These are phyloP conservation scores for Orientallactaga bullata DNA, from an alignment of 2,113 vertebrate species.

Conservation along the genomic window DNA sequence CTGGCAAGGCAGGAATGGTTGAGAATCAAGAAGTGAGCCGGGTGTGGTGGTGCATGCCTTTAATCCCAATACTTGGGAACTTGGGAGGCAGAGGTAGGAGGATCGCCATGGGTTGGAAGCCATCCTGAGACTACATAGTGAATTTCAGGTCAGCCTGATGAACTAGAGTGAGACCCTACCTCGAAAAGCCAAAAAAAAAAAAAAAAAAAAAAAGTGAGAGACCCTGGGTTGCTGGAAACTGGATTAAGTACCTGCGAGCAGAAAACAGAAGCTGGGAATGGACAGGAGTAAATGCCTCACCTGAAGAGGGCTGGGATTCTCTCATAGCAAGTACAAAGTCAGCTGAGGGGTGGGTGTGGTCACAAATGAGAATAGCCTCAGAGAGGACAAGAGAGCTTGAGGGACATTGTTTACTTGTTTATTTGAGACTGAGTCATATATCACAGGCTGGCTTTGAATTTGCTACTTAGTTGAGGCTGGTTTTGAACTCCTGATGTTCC, in stretches of 20 bases:
- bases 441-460: not conserved
- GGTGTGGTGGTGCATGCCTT: too few relatives aligned
- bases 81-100: too few relatives aligned
- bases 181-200: too few relatives aligned
- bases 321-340: not conserved
- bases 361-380: not conserved
- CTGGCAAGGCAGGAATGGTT: not conserved
- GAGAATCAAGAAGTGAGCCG: not conserved
- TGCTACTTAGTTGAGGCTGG: not conserved
- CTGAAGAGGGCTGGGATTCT: not conserved
- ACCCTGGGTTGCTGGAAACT: not conserved
- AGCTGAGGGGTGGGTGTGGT: not conserved
- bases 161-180: too few relatives aligned
- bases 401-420: not conserved
- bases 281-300: not conserved
- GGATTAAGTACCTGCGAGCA: not conserved
- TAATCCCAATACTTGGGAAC: too few relatives aligned
- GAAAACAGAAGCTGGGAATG: not conserved
- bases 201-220: not conserved
- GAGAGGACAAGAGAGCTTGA: not conserved
- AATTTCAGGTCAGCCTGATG: too few relatives aligned
- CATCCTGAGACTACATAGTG: too few relatives aligned
- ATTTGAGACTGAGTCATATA: not conserved
- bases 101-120: too few relatives aligned
- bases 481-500: not conserved